These are phyloP conservation scores for Cantharis flavilabris DNA, from an alignment of 2,888 invertebrate species.

Conservation along the genomic window DNA sequence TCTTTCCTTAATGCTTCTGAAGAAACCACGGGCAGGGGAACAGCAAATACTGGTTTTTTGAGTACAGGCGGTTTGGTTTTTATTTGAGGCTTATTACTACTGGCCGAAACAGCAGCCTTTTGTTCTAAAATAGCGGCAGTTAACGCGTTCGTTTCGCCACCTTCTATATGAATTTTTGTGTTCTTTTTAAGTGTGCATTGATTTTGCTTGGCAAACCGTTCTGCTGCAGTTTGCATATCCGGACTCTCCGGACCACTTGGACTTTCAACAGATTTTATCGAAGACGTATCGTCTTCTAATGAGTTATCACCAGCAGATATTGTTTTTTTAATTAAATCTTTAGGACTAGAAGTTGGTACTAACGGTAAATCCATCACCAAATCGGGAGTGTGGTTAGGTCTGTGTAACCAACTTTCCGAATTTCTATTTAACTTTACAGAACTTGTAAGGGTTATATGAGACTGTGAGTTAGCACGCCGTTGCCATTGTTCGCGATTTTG, in stretches of 20 bases:
- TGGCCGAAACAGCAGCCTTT: conserved; percentile 41
- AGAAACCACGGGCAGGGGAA: conserved; percentile 52
- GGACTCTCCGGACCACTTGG: conserved; percentile 60
- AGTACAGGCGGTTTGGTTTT: conserved; percentile 83
- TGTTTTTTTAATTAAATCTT: conserved; percentile 50
- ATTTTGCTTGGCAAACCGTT: conserved; percentile 78
- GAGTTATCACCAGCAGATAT: conserved; percentile 50
- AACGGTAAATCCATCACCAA: conserved; percentile 83
- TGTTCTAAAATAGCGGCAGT: conserved; percentile 49
- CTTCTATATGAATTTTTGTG: conserved; percentile 56
- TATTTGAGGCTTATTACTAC: conserved; percentile 67
- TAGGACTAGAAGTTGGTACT: conserved; percentile 51
- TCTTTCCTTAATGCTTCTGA: conserved; percentile 29
- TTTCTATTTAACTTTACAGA: conserved; percentile 51
- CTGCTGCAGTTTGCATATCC: conserved; percentile 74
- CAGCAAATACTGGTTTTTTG: conserved; percentile 66
- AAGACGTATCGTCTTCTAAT: conserved; percentile 39
- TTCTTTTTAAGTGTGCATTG: conserved; percentile 79
- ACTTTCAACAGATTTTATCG: conserved; percentile 42
- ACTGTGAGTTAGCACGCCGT: conserved; percentile 62
- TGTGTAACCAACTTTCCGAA: conserved; percentile 50
- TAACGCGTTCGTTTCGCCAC: conserved; percentile 23
- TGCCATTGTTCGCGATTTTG: conserved; percentile 67
- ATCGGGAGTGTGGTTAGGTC: conserved; percentile 72
- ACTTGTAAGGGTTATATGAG: conserved; percentile 47